Evolutionary conservation across 2,113 vertebrate genomes (phyloP).

Genomic region (Gulo gulo): DNA sequence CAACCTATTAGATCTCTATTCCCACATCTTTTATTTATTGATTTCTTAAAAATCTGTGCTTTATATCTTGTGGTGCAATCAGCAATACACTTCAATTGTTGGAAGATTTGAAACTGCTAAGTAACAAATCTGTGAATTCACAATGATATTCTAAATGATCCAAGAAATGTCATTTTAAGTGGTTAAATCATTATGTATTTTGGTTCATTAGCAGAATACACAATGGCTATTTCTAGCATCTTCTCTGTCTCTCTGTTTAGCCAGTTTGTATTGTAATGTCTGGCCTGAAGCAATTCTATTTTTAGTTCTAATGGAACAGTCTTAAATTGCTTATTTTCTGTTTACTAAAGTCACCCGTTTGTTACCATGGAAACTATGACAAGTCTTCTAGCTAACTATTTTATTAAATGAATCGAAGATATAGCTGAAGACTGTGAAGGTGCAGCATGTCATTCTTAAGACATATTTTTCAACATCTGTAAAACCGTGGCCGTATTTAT

Average conservation of each 20-base stretch:
- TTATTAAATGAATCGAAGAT: constrained; percentile 83
- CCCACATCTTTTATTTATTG: constrained; percentile 25
- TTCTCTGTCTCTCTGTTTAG: constrained; percentile 78
- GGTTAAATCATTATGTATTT: constrained; percentile 74
- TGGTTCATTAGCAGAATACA: constrained; percentile 76
- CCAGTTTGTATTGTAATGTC: constrained; percentile 77
- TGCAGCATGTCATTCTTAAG: constrained; percentile 55
- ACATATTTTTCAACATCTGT: constrained; percentile 15
- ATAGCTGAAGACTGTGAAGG: constrained; percentile 77
- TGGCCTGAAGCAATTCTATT: constrained; percentile 85
- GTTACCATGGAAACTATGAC: constrained; percentile 86
- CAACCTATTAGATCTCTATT: background rate
- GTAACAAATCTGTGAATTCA: constrained; percentile 48
- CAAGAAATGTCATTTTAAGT: constrained; percentile 63
- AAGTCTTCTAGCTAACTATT: constrained; percentile 83
- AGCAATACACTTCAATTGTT: background rate
- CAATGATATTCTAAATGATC: constrained; percentile 40
- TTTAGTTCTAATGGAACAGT: constrained; percentile 84
- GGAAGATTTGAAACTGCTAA: constrained; percentile 39
- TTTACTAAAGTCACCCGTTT: constrained; percentile 86
- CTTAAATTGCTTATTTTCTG: constrained; percentile 89
- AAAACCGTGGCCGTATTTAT: background rate
- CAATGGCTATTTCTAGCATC: constrained; percentile 75
- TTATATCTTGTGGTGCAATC: constrained; percentile 3
- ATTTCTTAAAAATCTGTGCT: constrained; percentile 4